A percentile compares a stretch with the other conserved stretches of the same genome.
Conservation (phyloP, 1,140 invertebrate species). For the Mamestra configurata region DNA sequence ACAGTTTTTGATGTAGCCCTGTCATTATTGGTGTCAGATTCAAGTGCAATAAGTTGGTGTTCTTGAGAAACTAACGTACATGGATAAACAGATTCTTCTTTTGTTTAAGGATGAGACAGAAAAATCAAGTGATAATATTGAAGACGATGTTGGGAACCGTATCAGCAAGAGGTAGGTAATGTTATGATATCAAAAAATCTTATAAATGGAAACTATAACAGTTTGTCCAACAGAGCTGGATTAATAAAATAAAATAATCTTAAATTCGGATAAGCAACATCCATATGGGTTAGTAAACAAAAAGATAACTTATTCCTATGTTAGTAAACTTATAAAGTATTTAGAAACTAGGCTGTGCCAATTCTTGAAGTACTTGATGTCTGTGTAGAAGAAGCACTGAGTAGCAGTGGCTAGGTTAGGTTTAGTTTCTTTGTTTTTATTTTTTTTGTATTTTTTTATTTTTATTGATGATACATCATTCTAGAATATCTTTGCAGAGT, state of each 20-base stretch:
- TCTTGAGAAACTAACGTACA: background rate
- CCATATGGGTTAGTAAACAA: no score
- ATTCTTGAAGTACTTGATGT: no score
- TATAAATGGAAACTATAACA: background rate
- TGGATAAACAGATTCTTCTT: conserved; percentile 15
- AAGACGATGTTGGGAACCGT: conserved; percentile 79
- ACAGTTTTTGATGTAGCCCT: background rate
- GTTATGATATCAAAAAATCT: conserved; percentile 26
- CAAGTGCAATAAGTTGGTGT: background rate
- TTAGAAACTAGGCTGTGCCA: no score
- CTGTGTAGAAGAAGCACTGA: no score
- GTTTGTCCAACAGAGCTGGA: background rate
- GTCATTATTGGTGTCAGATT: background rate
- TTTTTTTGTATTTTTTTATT: no score
- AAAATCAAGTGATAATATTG: conserved; percentile 77
- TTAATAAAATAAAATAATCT: background rate
- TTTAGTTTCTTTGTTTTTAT: no score
- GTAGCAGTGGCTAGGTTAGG: no score
- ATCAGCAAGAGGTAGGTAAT: conserved; percentile 79
- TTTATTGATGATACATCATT: no score
- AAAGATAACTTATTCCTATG: no score
- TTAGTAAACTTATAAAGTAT: no score
- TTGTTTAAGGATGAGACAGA: conserved; percentile 82
- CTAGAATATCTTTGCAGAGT: no score
- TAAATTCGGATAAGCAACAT: no score